Conservation (phyloP, 35 echinoderm and acorn worm genomes). For the Stichopus chloronotus region DNA sequence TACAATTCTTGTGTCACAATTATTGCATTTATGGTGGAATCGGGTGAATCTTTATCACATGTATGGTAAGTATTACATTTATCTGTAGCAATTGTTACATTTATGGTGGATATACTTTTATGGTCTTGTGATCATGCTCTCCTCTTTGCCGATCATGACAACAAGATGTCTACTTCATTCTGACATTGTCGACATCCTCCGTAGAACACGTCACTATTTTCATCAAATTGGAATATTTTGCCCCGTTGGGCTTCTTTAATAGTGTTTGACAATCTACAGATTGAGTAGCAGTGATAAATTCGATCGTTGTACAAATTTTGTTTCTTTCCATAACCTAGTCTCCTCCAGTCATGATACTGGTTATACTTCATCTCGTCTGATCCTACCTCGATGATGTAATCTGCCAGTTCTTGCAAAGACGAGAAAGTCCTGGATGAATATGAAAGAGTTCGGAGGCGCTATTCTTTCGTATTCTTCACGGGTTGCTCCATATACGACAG, state of each 20-base stretch:
- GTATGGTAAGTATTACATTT: no score
- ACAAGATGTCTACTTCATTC: slow-evolving; percentile 15
- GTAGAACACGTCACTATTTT: slow-evolving; percentile 26
- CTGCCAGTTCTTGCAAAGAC: slow-evolving; percentile 11
- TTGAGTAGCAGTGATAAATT: slow-evolving; percentile 13
- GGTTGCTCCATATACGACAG: slow-evolving; percentile 42
- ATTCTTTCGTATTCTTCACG: slow-evolving; percentile 54
- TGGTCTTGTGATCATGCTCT: no score
- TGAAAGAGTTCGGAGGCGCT: slow-evolving; percentile 37
- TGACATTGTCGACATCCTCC: slow-evolving; percentile 48
- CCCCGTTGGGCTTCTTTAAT: not conserved
- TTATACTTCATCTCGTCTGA: no score
- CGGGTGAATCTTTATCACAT: no score
- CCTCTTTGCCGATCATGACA: not conserved
- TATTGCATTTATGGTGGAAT: no score
- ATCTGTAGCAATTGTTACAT: no score
- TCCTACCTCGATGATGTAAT: not conserved
- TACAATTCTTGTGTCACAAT: no score
- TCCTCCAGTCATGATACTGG: slow-evolving; percentile 52
- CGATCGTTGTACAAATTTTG: not conserved
- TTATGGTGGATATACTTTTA: no score
- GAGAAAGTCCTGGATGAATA: slow-evolving; percentile 42
- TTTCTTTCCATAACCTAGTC: slow-evolving; percentile 1
- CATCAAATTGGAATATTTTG: slow-evolving; percentile 19
- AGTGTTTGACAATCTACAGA: slow-evolving; percentile 12